phyloP scores from a whole-genome alignment of 92 coral and sea anemone genomes.

The Epizoanthus ramosus region DNA sequence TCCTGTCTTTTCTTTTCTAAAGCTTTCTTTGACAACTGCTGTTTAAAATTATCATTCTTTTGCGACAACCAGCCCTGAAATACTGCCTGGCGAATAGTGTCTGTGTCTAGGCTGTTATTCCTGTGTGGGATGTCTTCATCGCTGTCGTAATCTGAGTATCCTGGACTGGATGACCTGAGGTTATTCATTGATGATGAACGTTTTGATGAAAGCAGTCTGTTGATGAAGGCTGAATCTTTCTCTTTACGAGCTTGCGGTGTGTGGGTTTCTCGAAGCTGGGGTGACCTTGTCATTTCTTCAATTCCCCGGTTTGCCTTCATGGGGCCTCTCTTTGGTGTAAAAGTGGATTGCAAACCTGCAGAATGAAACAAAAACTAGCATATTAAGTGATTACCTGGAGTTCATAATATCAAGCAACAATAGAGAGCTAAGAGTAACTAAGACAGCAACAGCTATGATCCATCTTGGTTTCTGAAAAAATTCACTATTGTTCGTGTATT shows the following conservation, averaged over 20 bases:
- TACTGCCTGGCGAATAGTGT: conserved; percentile 79
- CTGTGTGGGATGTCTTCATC: conserved; percentile 59
- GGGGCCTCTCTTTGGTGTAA: conserved; percentile 69
- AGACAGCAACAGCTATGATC: too few species aligned
- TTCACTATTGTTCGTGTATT: too few species aligned
- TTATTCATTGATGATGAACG: conserved; percentile 75
- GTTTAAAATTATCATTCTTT: conserved; percentile 70
- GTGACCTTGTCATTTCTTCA: conserved; percentile 74
- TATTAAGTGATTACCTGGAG: too few species aligned
- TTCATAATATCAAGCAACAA: too few species aligned
- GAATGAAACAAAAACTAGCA: too few species aligned
- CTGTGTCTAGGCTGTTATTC: conserved; percentile 68
- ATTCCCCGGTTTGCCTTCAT: conserved; percentile 72
- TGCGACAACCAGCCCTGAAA: conserved; percentile 80
- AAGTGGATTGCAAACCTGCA: conserved; percentile 2
- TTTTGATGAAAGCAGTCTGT: conserved; percentile 54
- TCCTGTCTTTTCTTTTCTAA: conserved; percentile 73
- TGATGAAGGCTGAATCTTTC: conserved; percentile 31
- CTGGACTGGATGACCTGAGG: conserved; percentile 63
- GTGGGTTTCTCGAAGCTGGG: conserved; percentile 59
- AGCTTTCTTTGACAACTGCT: conserved; percentile 66
- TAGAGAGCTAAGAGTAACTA: too few species aligned
- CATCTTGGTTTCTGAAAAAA: too few species aligned
- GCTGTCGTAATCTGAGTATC: conserved; percentile 37
- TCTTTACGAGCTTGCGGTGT: conserved; percentile 22